Conservation (phyloP, 2,888 invertebrate species). For the Cryptus viduatorius region DNA sequence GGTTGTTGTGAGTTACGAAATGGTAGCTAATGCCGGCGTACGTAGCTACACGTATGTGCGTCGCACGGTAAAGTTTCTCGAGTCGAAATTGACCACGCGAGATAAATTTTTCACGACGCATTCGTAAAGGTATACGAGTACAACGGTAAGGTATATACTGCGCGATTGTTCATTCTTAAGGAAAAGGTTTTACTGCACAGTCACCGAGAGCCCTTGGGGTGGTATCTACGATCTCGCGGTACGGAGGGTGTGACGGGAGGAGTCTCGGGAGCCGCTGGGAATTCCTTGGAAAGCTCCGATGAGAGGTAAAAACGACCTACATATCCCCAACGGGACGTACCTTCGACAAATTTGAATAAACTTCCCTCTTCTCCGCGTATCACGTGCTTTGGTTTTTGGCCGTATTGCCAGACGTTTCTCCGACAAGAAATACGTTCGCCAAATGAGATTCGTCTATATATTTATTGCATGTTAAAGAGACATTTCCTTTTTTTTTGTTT, state of each 20-base stretch:
- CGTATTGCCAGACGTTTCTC: background rate
- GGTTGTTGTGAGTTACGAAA: background rate
- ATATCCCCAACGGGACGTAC: background rate
- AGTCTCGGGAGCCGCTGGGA: background rate
- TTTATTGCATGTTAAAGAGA: too few relatives aligned
- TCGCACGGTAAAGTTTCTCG: too few relatives aligned
- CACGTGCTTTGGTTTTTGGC: background rate
- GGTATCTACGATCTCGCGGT: background rate
- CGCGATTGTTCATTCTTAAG: constrained; percentile 7
- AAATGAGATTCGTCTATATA: background rate
- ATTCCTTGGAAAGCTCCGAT: background rate
- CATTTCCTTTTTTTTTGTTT: too few relatives aligned
- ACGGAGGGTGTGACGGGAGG: background rate
- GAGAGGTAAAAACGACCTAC: background rate
- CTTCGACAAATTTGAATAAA: constrained; percentile 20
- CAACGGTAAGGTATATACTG: background rate
- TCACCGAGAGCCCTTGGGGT: background rate
- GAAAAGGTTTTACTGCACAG: constrained; percentile 4
- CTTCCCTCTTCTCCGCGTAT: background rate
- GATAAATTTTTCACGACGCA: background rate
- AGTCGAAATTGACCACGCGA: constrained; percentile 3
- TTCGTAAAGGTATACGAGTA: background rate
- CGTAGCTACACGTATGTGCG: too few relatives aligned
- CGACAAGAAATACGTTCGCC: background rate
- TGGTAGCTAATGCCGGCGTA: too few relatives aligned